These are phyloP conservation scores for Holcopasites calliopsidis DNA, from an alignment of 1,140 invertebrate genomes.

Conservation along the genomic window DNA sequence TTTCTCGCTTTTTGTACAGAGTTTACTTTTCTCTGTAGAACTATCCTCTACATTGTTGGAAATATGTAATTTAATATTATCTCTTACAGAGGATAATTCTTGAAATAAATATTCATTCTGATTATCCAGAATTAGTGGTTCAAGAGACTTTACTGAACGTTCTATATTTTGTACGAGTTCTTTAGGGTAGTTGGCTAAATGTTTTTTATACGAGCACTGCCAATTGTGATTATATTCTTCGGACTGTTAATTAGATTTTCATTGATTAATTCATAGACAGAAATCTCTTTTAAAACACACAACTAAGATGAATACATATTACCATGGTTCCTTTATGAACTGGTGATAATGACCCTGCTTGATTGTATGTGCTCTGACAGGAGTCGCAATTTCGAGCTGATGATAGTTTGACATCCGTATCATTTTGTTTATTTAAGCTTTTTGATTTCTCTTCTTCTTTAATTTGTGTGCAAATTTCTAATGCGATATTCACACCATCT, in stretches of 20 bases:
- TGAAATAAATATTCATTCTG: slow-evolving; percentile 1
- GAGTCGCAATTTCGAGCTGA: neutral
- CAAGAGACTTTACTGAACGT: neutral
- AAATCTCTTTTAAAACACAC: neutral
- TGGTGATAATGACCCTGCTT: neutral
- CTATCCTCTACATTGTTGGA: neutral
- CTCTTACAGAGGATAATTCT: neutral
- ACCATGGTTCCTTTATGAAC: neutral
- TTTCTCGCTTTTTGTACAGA: neutral
- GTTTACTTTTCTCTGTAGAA: slow-evolving; percentile 19
- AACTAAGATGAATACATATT: slow-evolving; percentile 19
- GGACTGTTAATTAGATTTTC: slow-evolving; percentile 20
- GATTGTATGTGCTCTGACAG: neutral
- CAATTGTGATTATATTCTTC: slow-evolving; percentile 13
- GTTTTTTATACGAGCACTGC: slow-evolving; percentile 1
- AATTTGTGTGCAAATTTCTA: neutral
- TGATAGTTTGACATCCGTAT: neutral
- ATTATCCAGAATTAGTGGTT: slow-evolving; percentile 16
- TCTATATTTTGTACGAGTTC: slow-evolving; percentile 7
- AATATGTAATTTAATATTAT: slow-evolving; percentile 31
- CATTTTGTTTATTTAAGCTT: neutral
- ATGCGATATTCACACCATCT: neutral
- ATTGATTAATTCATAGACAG: neutral
- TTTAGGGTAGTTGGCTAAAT: slow-evolving; percentile 13
- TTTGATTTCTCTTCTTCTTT: neutral